A percentile compares a stretch with the other conserved stretches of the same genome.
phyloP scores from a whole-genome alignment of 2,797 vertebrate genomes.

The Lithobates pipiens region DNA sequence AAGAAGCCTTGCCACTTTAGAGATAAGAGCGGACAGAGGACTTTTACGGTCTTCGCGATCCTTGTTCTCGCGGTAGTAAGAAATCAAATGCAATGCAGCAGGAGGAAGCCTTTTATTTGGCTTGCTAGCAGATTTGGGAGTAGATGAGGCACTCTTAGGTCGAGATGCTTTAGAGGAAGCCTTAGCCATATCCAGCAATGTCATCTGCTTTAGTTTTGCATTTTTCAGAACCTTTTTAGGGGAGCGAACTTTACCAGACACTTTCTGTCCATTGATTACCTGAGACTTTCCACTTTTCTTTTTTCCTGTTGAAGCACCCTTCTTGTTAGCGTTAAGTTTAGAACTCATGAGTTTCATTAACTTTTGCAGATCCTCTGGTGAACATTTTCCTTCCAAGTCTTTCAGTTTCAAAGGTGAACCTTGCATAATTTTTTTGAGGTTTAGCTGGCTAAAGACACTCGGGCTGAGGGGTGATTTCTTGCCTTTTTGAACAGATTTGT shows the following conservation, averaged over 20 bases:
- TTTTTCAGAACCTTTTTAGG: constrained; percentile 87
- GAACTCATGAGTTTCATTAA: constrained; percentile 79
- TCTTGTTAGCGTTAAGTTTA: constrained; percentile 78
- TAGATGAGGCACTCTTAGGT: constrained; percentile 78
- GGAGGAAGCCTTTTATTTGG: constrained; percentile 90
- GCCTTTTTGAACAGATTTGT: constrained; percentile 22
- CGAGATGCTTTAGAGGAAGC: constrained; percentile 79
- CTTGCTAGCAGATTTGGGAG: constrained; percentile 80
- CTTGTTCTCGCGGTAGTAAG: constrained; percentile 95
- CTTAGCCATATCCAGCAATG: constrained; percentile 91
- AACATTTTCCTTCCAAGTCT: constrained; percentile 82
- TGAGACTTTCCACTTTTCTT: constrained; percentile 76
- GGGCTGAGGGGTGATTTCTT: constrained; percentile 86
- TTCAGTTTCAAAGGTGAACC: constrained; percentile 91
- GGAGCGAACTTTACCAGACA: constrained; percentile 74
- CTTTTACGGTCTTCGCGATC: constrained; percentile 91
- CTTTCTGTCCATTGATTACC: constrained; percentile 85
- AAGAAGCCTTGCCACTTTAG: constrained; percentile 89
- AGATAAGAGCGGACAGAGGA: constrained; percentile 87
- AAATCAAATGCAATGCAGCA: constrained; percentile 91
- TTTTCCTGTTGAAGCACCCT: constrained; percentile 75
- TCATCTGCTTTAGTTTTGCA: constrained; percentile 93
- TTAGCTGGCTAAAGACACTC: constrained; percentile 90
- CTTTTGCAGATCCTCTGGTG: constrained; percentile 77
- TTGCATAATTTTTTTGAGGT: constrained; percentile 86